Evolutionary conservation across 37 sponge, comb jelly and placozoan genomes (phyloP), one percentile per base, ranked within the genome.

Genomic region (Theonella swinhoei): DNA sequence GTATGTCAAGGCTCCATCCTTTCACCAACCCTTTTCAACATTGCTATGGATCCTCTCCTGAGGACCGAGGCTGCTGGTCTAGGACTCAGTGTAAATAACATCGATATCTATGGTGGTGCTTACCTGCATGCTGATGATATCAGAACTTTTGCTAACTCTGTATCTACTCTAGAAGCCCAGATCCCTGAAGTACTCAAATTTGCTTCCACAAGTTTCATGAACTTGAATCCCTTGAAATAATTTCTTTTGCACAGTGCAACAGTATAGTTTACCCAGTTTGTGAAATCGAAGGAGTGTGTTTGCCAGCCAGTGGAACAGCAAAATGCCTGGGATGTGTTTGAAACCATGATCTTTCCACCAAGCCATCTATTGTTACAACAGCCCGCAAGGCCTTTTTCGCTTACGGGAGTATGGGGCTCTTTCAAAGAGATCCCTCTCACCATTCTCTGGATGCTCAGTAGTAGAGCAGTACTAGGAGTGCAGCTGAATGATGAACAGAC

Each of bases 331-430:
- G 72, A 30, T 34, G 24, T 34, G 3, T 34, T n/a, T 70, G 72
- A 34, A 34, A 70, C 7, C 39, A 38, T 29, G 39, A 70, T 29
- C 72, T 70, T 24, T 70, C 72, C 31, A 34, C 72, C 8, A 38
- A 38, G 72, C 36, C 3, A 24, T 34, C 4, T n/a, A 32, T 70
- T 23, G 31, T 1, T 24, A 70, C 5, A 70, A 70, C 39, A 68
- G 85, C 85, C 67, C 60, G 68, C 24, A 67, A 42, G 22, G 68
- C 26, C 77, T 84, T 84, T 67, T 63, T 63, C 24, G 85, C 59
- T 36, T 28, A 43, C 30, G 24, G 35, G 1, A 76, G 70, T 39
- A n/a, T 84, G 76, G 85, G 65, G 39, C 20, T 59, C 23, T 84
- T 76, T 29, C 42, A 32, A 24, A 77, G 77, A 38, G 39, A 37